Evolutionary conservation across 2,113 vertebrate species (phyloP).

Genomic region (Pungitius pungitius): DNA sequence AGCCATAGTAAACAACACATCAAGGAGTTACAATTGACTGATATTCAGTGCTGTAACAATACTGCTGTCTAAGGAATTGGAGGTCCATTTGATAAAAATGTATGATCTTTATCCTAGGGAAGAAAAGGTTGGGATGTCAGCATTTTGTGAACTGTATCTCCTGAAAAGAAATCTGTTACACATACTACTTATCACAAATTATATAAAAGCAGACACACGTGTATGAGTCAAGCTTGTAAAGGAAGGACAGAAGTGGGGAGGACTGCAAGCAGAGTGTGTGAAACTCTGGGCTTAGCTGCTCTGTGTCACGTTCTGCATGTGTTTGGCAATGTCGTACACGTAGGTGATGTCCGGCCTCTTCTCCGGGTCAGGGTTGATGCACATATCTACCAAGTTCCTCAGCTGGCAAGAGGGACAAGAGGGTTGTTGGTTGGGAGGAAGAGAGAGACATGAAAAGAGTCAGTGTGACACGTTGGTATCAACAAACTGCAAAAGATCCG

Average conservation of each 20-base stretch:
- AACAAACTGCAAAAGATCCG: conserved; percentile 5
- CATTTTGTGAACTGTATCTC: conserved; percentile 21
- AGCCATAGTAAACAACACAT: conserved; percentile 19
- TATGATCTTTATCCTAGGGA: conserved; percentile 25
- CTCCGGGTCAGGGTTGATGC: conserved; percentile 98
- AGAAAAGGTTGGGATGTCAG: conserved; percentile 22
- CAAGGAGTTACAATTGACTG: conserved; percentile 12
- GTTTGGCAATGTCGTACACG: conserved; percentile 93
- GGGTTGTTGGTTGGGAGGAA: background rate
- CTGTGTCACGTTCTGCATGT: conserved; percentile 89
- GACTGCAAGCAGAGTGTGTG: conserved; percentile 48
- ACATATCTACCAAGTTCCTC: conserved; percentile 95
- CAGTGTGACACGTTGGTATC: conserved; percentile 26
- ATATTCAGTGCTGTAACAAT: conserved; percentile 25
- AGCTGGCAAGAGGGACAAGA: conserved; percentile 78
- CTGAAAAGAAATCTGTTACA: conserved; percentile 36
- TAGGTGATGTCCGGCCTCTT: conserved; percentile 96
- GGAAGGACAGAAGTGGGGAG: conserved; percentile 26
- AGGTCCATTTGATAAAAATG: conserved; percentile 21
- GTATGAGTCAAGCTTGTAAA: conserved; percentile 62
- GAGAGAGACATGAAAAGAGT: conserved; percentile 13
- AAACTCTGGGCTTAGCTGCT: conserved; percentile 81
- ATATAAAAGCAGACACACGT: conserved; percentile 55
- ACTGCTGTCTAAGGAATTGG: conserved; percentile 26
- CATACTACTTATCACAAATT: conserved; percentile 39